A percentile compares a stretch with the other conserved stretches of the same genome.
phyloP scores from a whole-genome alignment of 2,113 vertebrate species.

The Sturnus vulgaris region DNA sequence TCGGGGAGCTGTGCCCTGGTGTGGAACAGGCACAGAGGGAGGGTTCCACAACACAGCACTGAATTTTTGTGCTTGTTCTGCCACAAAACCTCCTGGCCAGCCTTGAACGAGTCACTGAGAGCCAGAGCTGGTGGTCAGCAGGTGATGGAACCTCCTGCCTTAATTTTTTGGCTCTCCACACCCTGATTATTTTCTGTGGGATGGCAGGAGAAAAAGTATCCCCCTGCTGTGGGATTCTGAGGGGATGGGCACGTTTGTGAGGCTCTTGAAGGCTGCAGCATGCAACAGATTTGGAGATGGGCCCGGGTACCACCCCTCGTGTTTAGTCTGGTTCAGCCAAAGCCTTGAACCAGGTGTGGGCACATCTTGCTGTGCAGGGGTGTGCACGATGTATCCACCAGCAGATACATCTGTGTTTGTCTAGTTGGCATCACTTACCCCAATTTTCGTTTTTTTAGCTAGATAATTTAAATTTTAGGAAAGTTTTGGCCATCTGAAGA shows the following conservation, averaged over 20 bases:
- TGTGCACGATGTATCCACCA: accelerated
- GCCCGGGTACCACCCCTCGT: accelerated
- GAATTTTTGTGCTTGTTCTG: background rate
- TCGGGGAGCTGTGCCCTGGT: accelerated
- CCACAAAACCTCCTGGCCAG: background rate
- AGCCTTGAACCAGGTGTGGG: background rate
- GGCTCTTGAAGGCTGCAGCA: background rate
- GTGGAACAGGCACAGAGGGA: background rate
- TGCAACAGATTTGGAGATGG: background rate
- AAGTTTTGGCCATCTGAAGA: background rate
- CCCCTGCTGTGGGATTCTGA: accelerated
- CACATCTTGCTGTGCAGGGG: background rate
- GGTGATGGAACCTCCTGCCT: background rate
- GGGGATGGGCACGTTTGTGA: background rate
- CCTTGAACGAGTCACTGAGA: accelerated
- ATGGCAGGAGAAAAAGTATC: background rate
- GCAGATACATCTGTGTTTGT: accelerated
- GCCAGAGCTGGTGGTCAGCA: background rate
- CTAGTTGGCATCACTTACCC: background rate
- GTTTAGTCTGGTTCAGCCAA: background rate
- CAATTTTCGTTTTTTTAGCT: background rate
- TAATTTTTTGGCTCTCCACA: background rate
- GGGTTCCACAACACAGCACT: accelerated
- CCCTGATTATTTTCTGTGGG: background rate
- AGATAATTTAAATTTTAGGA: background rate